Conservation (phyloP, 2,797 vertebrate species). For the Picus viridis region DNA sequence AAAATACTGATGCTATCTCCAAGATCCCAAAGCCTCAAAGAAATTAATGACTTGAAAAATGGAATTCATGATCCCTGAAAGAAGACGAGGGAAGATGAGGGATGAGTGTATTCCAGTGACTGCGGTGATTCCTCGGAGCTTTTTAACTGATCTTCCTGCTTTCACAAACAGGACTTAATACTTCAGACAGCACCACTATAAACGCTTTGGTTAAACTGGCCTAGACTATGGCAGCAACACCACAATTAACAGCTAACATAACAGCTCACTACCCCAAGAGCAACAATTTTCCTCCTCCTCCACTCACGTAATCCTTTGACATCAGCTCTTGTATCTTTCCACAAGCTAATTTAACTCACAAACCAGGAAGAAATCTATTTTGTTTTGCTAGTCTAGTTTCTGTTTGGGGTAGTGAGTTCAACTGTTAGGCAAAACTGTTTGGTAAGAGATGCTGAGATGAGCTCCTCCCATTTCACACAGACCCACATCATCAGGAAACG, state of each 20-base stretch:
- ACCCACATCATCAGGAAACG: neutral
- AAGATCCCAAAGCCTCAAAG: neutral
- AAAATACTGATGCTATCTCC: neutral
- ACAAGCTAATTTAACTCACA: neutral
- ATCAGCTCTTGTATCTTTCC: neutral
- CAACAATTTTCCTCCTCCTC: neutral
- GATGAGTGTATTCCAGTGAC: neutral
- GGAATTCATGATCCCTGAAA: neutral
- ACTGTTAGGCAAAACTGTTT: neutral
- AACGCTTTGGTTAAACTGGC: neutral
- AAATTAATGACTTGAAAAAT: neutral
- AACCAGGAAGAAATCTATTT: neutral
- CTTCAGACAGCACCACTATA: neutral
- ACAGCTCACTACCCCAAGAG: neutral
- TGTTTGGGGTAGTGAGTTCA: neutral
- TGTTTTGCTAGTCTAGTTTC: neutral
- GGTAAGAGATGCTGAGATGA: neutral
- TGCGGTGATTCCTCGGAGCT: neutral
- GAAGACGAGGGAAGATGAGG: neutral
- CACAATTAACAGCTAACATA: neutral
- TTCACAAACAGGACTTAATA: neutral
- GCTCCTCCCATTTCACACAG: accelerated
- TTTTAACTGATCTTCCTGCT: neutral
- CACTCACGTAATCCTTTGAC: neutral
- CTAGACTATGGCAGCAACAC: neutral